Conservation (phyloP, 1,140 invertebrate genomes). For the Pygmarrhopalites habei region DNA sequence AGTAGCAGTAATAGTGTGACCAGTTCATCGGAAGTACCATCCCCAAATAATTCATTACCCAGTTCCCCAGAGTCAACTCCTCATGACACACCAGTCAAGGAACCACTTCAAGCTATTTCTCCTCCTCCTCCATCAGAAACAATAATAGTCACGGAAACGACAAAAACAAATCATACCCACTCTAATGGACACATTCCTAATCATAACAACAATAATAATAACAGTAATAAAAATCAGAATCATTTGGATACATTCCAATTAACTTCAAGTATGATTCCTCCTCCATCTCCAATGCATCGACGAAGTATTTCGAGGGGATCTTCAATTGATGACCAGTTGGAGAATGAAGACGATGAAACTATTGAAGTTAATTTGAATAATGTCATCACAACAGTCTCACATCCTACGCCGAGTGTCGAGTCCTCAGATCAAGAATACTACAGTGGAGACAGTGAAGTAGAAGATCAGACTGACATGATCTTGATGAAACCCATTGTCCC, state of each 20-base stretch:
- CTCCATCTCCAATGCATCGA: constrained; percentile 10
- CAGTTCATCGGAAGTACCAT: constrained; percentile 8
- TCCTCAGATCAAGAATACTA: constrained; percentile 35
- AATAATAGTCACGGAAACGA: not conserved
- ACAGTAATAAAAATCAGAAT: no score
- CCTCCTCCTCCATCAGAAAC: not conserved
- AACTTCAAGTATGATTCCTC: not conserved
- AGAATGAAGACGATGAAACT: constrained; percentile 23
- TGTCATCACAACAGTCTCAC: not conserved
- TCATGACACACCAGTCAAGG: constrained; percentile 8
- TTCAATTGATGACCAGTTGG: not conserved
- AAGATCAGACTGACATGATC: constrained; percentile 8
- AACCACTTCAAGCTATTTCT: not conserved
- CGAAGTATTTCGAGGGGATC: not conserved
- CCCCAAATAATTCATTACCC: not conserved
- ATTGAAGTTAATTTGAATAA: constrained; percentile 19
- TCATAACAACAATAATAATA: not conserved
- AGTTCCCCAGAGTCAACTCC: not conserved
- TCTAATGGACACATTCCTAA: constrained; percentile 14
- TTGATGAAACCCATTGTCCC: no score
- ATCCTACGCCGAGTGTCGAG: not conserved
- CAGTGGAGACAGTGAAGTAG: constrained; percentile 38
- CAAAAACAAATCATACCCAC: not conserved
- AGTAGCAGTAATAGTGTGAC: not conserved
- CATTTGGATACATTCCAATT: no score